A percentile compares a stretch with the other conserved stretches of the same genome.
Conservation (phyloP, 2,888 invertebrate species). For the Blastobasis adustella region DNA sequence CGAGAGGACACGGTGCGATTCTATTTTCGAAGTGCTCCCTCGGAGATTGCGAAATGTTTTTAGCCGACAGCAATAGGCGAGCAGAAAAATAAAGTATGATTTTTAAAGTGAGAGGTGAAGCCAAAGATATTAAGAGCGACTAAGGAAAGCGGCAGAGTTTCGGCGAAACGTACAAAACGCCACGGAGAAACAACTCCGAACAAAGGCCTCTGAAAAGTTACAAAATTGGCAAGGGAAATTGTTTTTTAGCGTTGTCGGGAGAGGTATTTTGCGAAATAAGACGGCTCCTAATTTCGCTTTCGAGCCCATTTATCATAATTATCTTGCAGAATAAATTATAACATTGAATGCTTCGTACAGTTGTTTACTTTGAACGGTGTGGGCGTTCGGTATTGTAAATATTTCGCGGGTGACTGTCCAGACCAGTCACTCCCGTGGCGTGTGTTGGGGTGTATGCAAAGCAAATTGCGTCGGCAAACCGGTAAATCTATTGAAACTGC, state of each 20-base stretch:
- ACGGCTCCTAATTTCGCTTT: slow-evolving; percentile 1
- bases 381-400: background rate
- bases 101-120: background rate
- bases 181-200: slow-evolving; percentile 8
- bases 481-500: slow-evolving; percentile 9
- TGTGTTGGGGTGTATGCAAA: background rate
- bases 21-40: slow-evolving; percentile 4
- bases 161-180: background rate
- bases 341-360: background rate
- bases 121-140: slow-evolving; percentile 9
- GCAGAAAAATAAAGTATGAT: background rate
- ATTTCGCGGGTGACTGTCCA: background rate
- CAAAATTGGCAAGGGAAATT: slow-evolving; percentile 9
- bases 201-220: slow-evolving; percentile 12
- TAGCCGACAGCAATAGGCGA: background rate
- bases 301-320: slow-evolving; percentile 2
- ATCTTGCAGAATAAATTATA: slow-evolving; percentile 1
- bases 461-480: slow-evolving; percentile 6
- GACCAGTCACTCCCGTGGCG: background rate
- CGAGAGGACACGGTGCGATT: background rate
- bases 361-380: no score
- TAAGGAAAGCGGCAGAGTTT: slow-evolving; percentile 7
- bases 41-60: background rate
- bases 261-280: slow-evolving; percentile 1
- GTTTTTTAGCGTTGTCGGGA: background rate